Evolutionary conservation across 2,797 vertebrate species (phyloP).

Genomic region (Sciurus carolinensis): DNA sequence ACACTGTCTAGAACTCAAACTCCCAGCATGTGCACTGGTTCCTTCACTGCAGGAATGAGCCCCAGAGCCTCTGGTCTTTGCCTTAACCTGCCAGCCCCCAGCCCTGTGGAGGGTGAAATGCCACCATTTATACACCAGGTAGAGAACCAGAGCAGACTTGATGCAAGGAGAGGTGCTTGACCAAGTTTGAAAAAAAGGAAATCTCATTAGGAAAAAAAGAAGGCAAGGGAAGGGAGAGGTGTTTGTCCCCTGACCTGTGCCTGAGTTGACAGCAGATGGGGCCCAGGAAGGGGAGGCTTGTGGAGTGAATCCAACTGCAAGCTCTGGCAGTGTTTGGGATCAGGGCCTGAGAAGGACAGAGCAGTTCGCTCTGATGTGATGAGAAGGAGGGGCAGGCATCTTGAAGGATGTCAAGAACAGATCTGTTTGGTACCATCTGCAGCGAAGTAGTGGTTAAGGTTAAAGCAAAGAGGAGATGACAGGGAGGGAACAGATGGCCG

Average conservation of each 20-base stretch:
- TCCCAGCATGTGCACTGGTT: neutral
- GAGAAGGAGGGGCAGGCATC: conserved; percentile 70
- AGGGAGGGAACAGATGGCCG: conserved; percentile 85
- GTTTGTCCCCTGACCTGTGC: conserved; percentile 42
- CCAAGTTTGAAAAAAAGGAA: conserved; percentile 38
- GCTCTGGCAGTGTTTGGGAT: conserved; percentile 34
- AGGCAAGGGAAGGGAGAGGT: neutral
- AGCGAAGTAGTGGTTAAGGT: conserved; percentile 82
- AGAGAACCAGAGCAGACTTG: neutral
- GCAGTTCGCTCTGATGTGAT: conserved; percentile 51
- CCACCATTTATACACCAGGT: neutral
- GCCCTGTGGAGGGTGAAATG: neutral
- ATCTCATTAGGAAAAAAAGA: conserved; percentile 62
- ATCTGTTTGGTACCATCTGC: conserved; percentile 81
- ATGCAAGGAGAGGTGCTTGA: conserved; percentile 16
- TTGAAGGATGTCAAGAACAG: conserved; percentile 76
- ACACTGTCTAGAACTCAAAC: conserved; percentile 12
- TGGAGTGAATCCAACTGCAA: neutral
- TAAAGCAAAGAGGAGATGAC: conserved; percentile 85
- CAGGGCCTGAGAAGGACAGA: conserved; percentile 69
- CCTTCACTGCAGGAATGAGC: neutral
- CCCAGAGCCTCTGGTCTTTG: neutral
- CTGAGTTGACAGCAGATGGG: conserved; percentile 63
- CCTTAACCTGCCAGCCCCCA: neutral
- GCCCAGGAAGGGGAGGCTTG: neutral